Conservation (phyloP, 2,113 vertebrate genomes). For the Mesitornis unicolor region DNA sequence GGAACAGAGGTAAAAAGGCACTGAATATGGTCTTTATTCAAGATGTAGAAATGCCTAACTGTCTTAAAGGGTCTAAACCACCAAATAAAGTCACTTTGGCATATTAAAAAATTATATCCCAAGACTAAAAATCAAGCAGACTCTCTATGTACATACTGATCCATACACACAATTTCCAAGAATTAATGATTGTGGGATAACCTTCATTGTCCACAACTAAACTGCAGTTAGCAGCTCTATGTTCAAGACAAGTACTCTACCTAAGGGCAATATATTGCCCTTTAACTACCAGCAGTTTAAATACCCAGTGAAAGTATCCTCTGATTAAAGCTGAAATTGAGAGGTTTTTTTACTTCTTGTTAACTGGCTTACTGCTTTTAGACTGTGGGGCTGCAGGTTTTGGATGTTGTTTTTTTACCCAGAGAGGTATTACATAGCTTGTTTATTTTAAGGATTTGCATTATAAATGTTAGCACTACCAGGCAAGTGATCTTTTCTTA, state of each 20-base stretch:
- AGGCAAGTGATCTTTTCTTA: neutral
- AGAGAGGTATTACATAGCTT: neutral
- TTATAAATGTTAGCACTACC: neutral
- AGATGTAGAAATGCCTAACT: neutral
- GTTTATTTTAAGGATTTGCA: neutral
- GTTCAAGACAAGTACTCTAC: neutral
- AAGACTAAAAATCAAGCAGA: neutral
- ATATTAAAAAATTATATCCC: neutral
- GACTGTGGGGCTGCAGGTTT: neutral
- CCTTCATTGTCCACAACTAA: neutral
- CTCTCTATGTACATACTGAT: neutral
- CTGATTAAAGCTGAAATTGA: neutral
- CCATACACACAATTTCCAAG: fast-evolving
- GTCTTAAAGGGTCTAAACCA: neutral
- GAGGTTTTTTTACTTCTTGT: neutral
- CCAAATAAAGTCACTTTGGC: neutral
- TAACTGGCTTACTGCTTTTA: neutral
- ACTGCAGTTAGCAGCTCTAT: neutral
- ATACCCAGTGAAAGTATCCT: neutral
- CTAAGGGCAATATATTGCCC: neutral
- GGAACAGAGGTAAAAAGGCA: neutral
- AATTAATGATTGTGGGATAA: neutral
- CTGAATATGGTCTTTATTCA: neutral
- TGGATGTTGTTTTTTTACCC: neutral
- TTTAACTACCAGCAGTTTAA: neutral